These are phyloP conservation scores for Fragum whitleyi DNA, from an alignment of 2,888 invertebrate genomes.

Conservation along the genomic window DNA sequence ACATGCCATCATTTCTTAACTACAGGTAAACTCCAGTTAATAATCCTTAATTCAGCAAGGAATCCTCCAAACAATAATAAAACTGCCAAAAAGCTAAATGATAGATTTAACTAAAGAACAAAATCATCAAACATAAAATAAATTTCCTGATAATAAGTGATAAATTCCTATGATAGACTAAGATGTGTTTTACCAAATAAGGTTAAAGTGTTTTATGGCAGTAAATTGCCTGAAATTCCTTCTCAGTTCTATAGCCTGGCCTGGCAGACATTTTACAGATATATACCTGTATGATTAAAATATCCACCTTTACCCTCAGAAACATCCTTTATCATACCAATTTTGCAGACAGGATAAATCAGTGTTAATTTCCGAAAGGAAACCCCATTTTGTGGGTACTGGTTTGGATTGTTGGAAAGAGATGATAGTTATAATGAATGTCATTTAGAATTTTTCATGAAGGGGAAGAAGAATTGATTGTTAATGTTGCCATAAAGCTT, in stretches of 20 bases:
- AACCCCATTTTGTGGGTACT: too few relatives aligned
- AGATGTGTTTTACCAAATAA: background rate
- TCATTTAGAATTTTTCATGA: too few relatives aligned
- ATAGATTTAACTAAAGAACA: too few relatives aligned
- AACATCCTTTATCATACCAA: background rate
- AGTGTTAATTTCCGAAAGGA: too few relatives aligned
- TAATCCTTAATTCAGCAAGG: too few relatives aligned
- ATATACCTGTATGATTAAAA: constrained; percentile 48
- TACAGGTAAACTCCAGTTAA: background rate
- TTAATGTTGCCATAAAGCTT: too few relatives aligned
- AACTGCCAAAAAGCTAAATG: too few relatives aligned
- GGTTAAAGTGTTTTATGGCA: background rate
- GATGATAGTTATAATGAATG: too few relatives aligned
- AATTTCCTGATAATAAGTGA: background rate
- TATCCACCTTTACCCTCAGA: background rate
- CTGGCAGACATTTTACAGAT: constrained; percentile 60
- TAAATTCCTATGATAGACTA: background rate
- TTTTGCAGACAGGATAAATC: too few relatives aligned
- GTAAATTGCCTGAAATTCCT: constrained; percentile 61
- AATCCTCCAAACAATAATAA: too few relatives aligned
- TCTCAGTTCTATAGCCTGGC: constrained; percentile 32
- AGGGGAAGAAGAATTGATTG: too few relatives aligned
- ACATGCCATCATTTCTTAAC: background rate
- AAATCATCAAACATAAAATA: background rate
- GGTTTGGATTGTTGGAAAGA: too few relatives aligned